Evolutionary conservation across 2,888 invertebrate genomes (phyloP), one percentile per base, ranked within the genome.

Genomic region (Charanyca ferruginea): DNA sequence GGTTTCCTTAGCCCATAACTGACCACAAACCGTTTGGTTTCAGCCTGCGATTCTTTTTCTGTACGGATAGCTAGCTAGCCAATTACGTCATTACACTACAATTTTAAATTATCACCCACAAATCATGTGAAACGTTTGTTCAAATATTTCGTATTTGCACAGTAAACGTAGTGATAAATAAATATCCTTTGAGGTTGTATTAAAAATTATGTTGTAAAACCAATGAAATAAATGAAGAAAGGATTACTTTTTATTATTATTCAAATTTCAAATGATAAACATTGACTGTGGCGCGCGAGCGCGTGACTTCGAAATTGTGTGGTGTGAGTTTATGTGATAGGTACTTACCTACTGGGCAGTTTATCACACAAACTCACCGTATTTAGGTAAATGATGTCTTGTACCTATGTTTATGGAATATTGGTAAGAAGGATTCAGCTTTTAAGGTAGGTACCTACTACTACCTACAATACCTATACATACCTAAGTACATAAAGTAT

Each of bases 121-220:
- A 35, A 61, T 38, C 35, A 22, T 41, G 23, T 22, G 20, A 25
- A 42, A 57, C 18, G 20, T 64, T 61, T 53, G 11, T 48, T 61
- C 9, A 48, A 53, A 35, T 20, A 35, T 22, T 53, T 53, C 42
- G 22, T 28, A 44, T 28, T 66, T 51, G 1, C 22, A 13, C 58
- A n/a, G 11, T 22, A 44, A 22, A 58, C 18, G 22, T 67, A 47
- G 25, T 54, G 11, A 47, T 18, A 9, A 68, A 44, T 25, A 16
- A 35, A 44, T 25, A 67, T 74, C 48, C 38, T 52, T 71, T 60
- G 42, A 75, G 63, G 60, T 75, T 76, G 63, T 67, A 72, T 64
- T 64, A 61, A 49, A 25, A 62, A 45, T 48, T 75, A 58, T 25
- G 38, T 60, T 74, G 59, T 62, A 20, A 42, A 70, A 57, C 59